phyloP scores from a whole-genome alignment of 2,113 vertebrate species.

The Penelope pileata region DNA sequence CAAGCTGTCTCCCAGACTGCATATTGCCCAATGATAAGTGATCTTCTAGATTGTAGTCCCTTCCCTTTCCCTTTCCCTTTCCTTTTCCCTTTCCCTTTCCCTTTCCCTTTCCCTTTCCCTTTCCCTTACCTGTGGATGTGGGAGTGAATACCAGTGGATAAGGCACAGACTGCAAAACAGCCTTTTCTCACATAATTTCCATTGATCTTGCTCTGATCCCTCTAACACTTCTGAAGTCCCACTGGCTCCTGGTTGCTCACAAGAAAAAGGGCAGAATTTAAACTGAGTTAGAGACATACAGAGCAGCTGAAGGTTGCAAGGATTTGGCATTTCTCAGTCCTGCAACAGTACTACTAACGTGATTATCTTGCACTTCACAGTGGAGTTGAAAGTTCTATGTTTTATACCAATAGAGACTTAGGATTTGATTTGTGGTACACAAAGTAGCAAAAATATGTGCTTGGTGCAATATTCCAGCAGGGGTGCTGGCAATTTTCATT shows the following conservation, averaged over 20 bases:
- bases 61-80: neutral
- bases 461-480: neutral
- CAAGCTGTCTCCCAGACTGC: neutral
- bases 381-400: neutral
- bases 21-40: neutral
- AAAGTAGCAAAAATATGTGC: neutral
- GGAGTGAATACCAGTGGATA: neutral
- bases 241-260: constrained; percentile 19
- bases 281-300: neutral
- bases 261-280: constrained; percentile 33
- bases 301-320: neutral
- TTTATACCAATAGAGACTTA: neutral
- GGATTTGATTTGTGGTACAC: neutral
- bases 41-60: neutral
- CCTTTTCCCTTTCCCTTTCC: neutral
- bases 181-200: constrained; percentile 47
- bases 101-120: neutral
- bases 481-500: neutral
- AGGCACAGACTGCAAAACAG: neutral
- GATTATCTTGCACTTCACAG: neutral
- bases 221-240: constrained; percentile 20
- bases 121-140: neutral
- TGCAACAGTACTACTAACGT: neutral
- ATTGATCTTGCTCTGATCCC: constrained; percentile 53
- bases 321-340: constrained; percentile 36